These are phyloP conservation scores for Apotomis turbidana DNA, from an alignment of 2,888 invertebrate genomes.

Conservation along the genomic window DNA sequence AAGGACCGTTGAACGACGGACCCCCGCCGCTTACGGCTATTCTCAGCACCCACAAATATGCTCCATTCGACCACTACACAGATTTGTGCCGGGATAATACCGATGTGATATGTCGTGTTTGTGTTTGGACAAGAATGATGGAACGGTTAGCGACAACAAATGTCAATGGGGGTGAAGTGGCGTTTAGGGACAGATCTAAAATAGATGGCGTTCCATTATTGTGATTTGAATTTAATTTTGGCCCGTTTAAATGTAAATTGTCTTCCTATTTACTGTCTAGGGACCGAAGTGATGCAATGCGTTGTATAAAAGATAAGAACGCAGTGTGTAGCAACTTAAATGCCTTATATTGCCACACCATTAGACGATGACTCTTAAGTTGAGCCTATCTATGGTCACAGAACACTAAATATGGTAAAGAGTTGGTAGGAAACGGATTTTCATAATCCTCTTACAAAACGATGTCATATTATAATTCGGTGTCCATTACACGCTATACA, in stretches of 20 bases:
- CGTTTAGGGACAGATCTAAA: constrained; percentile 30
- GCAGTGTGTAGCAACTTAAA: background rate
- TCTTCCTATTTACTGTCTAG: background rate
- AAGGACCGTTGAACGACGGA: constrained; percentile 57
- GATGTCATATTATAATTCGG: constrained; percentile 14
- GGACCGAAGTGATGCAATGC: background rate
- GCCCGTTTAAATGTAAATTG: background rate
- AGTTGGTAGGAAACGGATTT: constrained; percentile 6
- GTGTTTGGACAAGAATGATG: constrained; percentile 62
- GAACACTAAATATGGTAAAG: too few species aligned
- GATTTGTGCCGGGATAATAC: constrained; percentile 53
- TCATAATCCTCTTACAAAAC: constrained; percentile 13
- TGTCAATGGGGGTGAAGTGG: constrained; percentile 40
- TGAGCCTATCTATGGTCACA: background rate
- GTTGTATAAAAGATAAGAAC: background rate
- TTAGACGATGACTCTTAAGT: background rate
- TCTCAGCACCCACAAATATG: constrained; percentile 63
- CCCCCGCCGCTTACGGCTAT: constrained; percentile 62
- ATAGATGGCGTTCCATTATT: constrained; percentile 20
- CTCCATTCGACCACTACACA: constrained; percentile 49
- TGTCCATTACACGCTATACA: constrained; percentile 45
- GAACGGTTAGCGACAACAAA: constrained; percentile 39
- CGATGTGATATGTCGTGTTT: constrained; percentile 56
- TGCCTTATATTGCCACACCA: background rate
- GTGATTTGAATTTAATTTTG: constrained; percentile 23